Conservation (phyloP, 2,888 invertebrate genomes). For the Tricholauxania praeusta region DNA sequence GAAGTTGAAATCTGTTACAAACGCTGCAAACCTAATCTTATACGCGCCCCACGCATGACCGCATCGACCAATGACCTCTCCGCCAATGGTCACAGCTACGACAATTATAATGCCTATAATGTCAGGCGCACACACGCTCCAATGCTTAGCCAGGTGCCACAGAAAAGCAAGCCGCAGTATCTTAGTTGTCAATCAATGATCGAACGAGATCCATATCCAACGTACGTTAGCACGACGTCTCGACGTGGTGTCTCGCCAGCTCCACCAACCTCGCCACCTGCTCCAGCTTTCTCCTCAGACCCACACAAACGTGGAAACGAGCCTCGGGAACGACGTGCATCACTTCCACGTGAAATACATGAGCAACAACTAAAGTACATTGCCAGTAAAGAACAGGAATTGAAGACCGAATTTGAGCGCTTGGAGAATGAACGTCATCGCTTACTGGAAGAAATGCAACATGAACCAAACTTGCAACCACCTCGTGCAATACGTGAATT, state of each 20-base stretch:
- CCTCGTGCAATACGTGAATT: conserved; percentile 55
- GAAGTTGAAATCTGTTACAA: conserved; percentile 66
- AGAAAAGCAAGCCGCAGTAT: conserved; percentile 56
- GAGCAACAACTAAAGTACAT: conserved; percentile 74
- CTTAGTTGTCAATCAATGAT: conserved; percentile 65
- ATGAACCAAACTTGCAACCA: conserved; percentile 50
- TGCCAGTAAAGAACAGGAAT: conserved; percentile 76
- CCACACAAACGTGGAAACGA: neutral
- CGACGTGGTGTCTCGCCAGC: conserved; percentile 58
- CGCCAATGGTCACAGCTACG: conserved; percentile 51
- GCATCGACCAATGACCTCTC: conserved; percentile 62
- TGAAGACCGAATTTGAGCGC: conserved; percentile 74
- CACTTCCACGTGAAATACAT: conserved; percentile 74
- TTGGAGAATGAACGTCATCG: conserved; percentile 72
- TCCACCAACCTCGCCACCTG: conserved; percentile 45
- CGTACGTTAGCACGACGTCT: conserved; percentile 62
- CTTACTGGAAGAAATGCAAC: conserved; percentile 62
- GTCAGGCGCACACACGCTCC: conserved; percentile 57
- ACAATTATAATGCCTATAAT: conserved; percentile 59
- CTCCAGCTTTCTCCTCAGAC: neutral
- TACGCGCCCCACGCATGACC: conserved; percentile 63
- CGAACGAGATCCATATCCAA: conserved; percentile 64
- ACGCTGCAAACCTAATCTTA: conserved; percentile 54
- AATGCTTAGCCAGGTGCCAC: conserved; percentile 57
- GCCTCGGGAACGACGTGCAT: conserved; percentile 66